These are phyloP conservation scores for Pogonomyrmex barbatus DNA, from an alignment of 1,140 invertebrate genomes.

Conservation along the genomic window DNA sequence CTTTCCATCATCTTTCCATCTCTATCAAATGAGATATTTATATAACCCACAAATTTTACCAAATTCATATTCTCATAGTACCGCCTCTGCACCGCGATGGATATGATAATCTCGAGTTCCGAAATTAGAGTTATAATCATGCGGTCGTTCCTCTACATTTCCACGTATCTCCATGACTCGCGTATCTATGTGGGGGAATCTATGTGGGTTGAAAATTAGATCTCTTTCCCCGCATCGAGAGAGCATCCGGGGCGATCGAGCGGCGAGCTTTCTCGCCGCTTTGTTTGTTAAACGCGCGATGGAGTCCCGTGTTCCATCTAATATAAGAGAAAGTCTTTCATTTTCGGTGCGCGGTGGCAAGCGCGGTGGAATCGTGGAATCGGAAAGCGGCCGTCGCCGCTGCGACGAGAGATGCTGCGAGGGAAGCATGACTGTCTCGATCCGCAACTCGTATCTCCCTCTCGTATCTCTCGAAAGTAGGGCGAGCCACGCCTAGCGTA, in stretches of 20 bases:
- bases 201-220: slow-evolving; percentile 68
- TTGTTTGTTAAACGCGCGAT: slow-evolving; percentile 56
- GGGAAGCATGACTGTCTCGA: slow-evolving; percentile 69
- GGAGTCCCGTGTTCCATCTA: slow-evolving; percentile 37
- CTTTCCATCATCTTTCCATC: background rate
- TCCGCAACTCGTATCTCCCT: slow-evolving; percentile 61
- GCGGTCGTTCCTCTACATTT: background rate
- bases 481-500: slow-evolving; percentile 70
- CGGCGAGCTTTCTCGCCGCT: slow-evolving; percentile 24
- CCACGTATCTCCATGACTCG: background rate
- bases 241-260: slow-evolving; percentile 26
- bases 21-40: background rate
- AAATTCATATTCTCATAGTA: slow-evolving; percentile 7
- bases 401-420: slow-evolving; percentile 33
- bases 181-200: background rate
- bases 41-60: slow-evolving; percentile 19
- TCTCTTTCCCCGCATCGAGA: slow-evolving; percentile 40
- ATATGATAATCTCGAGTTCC: slow-evolving; percentile 35
- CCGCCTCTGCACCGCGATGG: background rate
- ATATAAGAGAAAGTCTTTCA: slow-evolving; percentile 66
- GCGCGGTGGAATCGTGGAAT: slow-evolving; percentile 50
- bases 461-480: slow-evolving; percentile 69
- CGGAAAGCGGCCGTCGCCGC: slow-evolving; percentile 56
- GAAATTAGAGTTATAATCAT: slow-evolving; percentile 44
- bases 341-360: slow-evolving; percentile 42